Percentiles rank a stretch among this genome's conserved stretches.
phyloP scores from a whole-genome alignment of 1,140 invertebrate species.

The Helicoverpa armigera region DNA sequence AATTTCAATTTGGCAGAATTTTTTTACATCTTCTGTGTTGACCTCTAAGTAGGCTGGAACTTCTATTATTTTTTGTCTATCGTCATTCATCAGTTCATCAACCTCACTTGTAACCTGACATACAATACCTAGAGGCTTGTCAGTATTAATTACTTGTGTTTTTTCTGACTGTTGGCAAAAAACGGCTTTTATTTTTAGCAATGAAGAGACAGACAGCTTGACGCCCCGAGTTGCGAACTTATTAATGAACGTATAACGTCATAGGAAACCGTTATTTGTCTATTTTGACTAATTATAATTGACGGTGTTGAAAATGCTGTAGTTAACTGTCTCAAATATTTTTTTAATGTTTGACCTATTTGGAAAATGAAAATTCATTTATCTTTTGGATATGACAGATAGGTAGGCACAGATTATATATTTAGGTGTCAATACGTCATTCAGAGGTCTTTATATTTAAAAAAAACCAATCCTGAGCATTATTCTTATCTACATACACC shows the following conservation, averaged over 20 bases:
- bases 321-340: not conserved
- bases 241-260: slow-evolving; percentile 21
- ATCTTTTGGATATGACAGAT: too few relatives aligned
- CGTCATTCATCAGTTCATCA: slow-evolving; percentile 11
- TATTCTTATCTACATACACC: too few relatives aligned
- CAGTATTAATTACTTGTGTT: slow-evolving; percentile 44
- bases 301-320: slow-evolving; percentile 1
- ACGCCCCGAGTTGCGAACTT: slow-evolving; percentile 28
- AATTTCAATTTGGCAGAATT: too few relatives aligned
- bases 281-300: slow-evolving; percentile 16
- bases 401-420: too few relatives aligned
- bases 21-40: too few relatives aligned
- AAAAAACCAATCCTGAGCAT: too few relatives aligned
- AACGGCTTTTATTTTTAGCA: slow-evolving; percentile 18
- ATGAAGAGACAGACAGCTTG: slow-evolving; percentile 39
- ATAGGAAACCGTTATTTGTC: slow-evolving; percentile 22
- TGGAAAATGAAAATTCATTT: too few relatives aligned
- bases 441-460: too few relatives aligned
- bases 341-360: not conserved
- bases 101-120: slow-evolving; percentile 27
- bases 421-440: too few relatives aligned
- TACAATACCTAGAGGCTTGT: slow-evolving; percentile 34
- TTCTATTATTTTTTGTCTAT: not conserved
- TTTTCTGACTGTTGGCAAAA: slow-evolving; percentile 31
- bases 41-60: not conserved